These are phyloP conservation scores for Allophyes oxyacanthae DNA, from an alignment of 2,888 invertebrate species.

Conservation along the genomic window DNA sequence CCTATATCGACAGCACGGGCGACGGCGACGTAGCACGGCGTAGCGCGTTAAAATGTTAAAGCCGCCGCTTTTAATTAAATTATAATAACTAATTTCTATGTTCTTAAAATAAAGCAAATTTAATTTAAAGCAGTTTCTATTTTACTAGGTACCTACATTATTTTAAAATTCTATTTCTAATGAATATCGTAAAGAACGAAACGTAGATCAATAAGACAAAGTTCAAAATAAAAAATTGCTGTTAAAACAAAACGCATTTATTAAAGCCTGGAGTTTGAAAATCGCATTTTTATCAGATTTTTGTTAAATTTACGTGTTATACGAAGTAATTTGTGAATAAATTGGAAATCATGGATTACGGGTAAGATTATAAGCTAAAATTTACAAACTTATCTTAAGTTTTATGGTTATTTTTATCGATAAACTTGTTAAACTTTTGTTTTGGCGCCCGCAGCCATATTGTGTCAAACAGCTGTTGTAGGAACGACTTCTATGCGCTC, in stretches of 20 bases:
- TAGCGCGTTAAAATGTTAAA: too few species aligned
- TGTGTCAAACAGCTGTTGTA: conserved; percentile 85
- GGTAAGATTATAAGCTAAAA: conserved; percentile 65
- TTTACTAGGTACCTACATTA: too few species aligned
- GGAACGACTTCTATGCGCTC: conserved; percentile 67
- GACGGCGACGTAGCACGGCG: too few species aligned
- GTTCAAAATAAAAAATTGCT: conserved; percentile 1
- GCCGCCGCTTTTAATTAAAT: too few species aligned
- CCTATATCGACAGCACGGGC: too few species aligned
- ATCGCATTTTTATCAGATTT: conserved; percentile 30
- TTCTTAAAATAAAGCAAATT: too few species aligned
- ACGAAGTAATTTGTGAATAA: conserved; percentile 16
- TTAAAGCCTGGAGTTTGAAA: conserved; percentile 26
- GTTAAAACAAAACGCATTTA: conserved; percentile 43
- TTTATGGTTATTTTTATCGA: conserved; percentile 19
- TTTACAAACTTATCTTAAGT: not conserved
- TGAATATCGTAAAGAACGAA: too few species aligned
- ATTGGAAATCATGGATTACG: conserved; percentile 64
- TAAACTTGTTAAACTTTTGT: conserved; percentile 66
- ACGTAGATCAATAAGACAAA: too few species aligned
- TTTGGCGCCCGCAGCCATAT: conserved; percentile 87
- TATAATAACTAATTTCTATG: too few species aligned
- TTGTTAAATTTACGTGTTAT: conserved; percentile 13
- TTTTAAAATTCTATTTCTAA: too few species aligned
- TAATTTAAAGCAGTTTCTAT: too few species aligned